phyloP scores from a whole-genome alignment of 2,888 invertebrate genomes.

The Apotomis turbidana region DNA sequence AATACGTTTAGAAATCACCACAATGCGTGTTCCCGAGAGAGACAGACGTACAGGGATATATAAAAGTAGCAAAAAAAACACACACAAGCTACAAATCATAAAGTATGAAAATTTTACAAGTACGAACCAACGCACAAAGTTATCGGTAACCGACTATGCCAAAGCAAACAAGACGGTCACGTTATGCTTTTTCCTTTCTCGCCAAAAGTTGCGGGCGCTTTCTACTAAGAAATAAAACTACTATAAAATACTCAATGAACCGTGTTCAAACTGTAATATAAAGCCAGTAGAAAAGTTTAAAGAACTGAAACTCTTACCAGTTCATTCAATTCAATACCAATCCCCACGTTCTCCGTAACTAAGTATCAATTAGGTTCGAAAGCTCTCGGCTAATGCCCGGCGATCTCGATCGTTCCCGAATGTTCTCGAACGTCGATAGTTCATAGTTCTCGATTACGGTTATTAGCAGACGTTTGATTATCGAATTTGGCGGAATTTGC shows the following conservation, averaged over 20 bases:
- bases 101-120: too few species aligned
- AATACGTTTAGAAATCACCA: too few species aligned
- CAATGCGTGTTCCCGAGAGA: too few species aligned
- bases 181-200: too few species aligned
- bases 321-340: slow-evolving; percentile 16
- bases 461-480: slow-evolving; percentile 40
- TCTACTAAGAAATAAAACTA: background rate
- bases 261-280: background rate
- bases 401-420: slow-evolving; percentile 22
- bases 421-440: slow-evolving; percentile 22
- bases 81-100: too few species aligned
- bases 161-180: too few species aligned
- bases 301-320: background rate
- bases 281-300: background rate
- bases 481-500: slow-evolving; percentile 27
- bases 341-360: slow-evolving; percentile 11
- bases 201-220: too few species aligned
- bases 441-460: slow-evolving; percentile 36
- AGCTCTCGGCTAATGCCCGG: slow-evolving; percentile 1
- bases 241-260: background rate
- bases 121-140: too few species aligned
- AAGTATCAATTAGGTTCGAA: slow-evolving; percentile 27
- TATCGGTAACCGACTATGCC: too few species aligned
- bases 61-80: too few species aligned
- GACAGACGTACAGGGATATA: too few species aligned